phyloP scores from a whole-genome alignment of 53 echinoderm and acorn worm genomes.

The Arbacia lixula region DNA sequence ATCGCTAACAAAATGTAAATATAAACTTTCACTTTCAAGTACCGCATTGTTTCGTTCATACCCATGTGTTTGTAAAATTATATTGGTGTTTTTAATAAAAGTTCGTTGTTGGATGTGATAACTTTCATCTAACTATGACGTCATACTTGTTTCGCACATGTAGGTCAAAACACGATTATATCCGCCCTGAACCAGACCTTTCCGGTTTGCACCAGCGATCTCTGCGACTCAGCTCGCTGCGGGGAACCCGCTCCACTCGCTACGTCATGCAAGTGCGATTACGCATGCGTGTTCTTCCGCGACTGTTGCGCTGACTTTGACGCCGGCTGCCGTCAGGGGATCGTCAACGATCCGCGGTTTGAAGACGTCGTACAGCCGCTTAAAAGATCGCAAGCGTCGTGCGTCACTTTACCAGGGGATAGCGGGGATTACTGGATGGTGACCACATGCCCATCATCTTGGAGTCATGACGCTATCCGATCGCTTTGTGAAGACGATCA shows the following conservation, averaged over 20 bases:
- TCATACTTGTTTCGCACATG: neutral
- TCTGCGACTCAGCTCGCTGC: constrained; percentile 27
- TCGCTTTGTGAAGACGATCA: constrained; percentile 26
- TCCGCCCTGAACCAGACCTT: neutral
- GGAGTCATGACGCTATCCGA: neutral
- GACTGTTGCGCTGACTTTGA: constrained; percentile 40
- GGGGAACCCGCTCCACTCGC: constrained; percentile 10
- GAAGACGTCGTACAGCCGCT: neutral
- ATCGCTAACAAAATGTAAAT: too few relatives aligned
- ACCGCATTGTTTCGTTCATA: too few relatives aligned
- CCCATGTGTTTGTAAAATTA: too few relatives aligned
- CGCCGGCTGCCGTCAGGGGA: neutral
- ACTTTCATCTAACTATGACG: neutral
- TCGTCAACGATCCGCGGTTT: neutral
- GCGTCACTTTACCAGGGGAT: constrained; percentile 1
- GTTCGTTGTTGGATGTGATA: neutral
- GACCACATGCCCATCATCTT: neutral
- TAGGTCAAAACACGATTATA: constrained; percentile 27
- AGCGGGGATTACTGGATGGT: constrained; percentile 36
- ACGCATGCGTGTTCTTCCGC: constrained; percentile 30
- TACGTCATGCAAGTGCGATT: constrained; percentile 29
- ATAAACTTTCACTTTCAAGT: too few relatives aligned
- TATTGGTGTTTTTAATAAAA: too few relatives aligned
- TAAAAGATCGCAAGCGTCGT: constrained; percentile 16
- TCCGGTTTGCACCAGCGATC: constrained; percentile 15